phyloP scores from a whole-genome alignment of 2,888 invertebrate genomes.

The Tenthredo scrophulariae region DNA sequence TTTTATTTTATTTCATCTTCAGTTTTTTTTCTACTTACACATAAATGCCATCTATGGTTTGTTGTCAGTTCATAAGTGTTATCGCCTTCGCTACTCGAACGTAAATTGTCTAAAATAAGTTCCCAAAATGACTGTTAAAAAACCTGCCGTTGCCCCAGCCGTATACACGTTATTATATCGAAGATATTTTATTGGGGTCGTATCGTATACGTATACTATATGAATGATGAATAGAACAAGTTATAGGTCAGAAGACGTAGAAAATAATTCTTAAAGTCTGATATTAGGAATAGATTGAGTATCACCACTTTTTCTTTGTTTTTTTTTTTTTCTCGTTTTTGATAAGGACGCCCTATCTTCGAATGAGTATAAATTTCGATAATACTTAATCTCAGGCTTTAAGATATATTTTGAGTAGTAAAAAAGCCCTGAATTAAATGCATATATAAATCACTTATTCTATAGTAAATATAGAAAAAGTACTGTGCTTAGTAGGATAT shows the following conservation, averaged over 20 bases:
- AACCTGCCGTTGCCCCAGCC: slow-evolving; percentile 45
- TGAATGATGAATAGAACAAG: slow-evolving; percentile 38
- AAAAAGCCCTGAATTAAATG: slow-evolving; percentile 18
- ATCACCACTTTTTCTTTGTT: not conserved
- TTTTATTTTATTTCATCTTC: too few species aligned
- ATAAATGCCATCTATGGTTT: not conserved
- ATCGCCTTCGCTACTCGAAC: slow-evolving; percentile 20
- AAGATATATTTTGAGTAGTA: not conserved
- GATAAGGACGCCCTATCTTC: not conserved
- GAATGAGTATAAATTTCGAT: not conserved
- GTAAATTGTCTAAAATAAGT: slow-evolving; percentile 31
- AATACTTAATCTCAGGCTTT: slow-evolving; percentile 6
- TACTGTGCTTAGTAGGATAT: slow-evolving; percentile 30
- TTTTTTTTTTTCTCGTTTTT: not conserved
- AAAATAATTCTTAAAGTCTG: slow-evolving; percentile 24
- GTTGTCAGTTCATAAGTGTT: slow-evolving; percentile 6
- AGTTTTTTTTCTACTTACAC: not conserved
- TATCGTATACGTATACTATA: slow-evolving; percentile 45
- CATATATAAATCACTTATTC: slow-evolving; percentile 35
- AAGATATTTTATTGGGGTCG: slow-evolving; percentile 48
- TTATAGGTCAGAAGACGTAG: slow-evolving; percentile 14
- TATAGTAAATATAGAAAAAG: slow-evolving; percentile 25
- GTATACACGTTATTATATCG: slow-evolving; percentile 23
- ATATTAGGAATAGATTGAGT: not conserved
- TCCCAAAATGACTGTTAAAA: slow-evolving; percentile 47